Conservation (phyloP, 2,888 invertebrate genomes). For the Myopa testacea region DNA sequence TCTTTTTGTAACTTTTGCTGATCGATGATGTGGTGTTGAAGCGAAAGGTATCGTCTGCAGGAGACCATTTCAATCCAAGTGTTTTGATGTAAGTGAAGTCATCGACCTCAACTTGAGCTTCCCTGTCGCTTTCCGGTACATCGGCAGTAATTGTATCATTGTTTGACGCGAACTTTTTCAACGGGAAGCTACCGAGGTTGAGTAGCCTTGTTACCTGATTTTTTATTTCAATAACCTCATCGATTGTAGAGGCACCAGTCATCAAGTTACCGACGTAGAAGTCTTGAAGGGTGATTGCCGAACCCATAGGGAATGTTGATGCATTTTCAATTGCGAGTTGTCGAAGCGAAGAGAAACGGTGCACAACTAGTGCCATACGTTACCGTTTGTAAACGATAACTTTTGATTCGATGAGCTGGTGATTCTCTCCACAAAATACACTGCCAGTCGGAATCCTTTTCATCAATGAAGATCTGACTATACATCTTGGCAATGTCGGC, state of each 20-base stretch:
- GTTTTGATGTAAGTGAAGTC: constrained; percentile 36
- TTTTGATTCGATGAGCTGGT: too few relatives aligned
- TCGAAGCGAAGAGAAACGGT: too few relatives aligned
- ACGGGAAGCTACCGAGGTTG: constrained; percentile 25
- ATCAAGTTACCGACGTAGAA: too few relatives aligned
- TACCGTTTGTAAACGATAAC: too few relatives aligned
- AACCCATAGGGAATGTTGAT: too few relatives aligned
- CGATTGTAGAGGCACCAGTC: too few relatives aligned
- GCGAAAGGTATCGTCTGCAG: constrained; percentile 30
- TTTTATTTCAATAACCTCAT: too few relatives aligned
- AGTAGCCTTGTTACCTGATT: constrained; percentile 25
- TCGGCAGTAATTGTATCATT: constrained; percentile 3
- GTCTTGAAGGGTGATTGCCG: too few relatives aligned
- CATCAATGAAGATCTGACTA: constrained; percentile 31
- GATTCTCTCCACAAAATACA: constrained; percentile 15
- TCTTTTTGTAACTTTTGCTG: constrained; percentile 22
- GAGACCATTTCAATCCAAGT: constrained; percentile 38
- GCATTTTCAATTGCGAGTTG: too few relatives aligned
- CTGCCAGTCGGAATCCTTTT: constrained; percentile 37
- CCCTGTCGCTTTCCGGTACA: constrained; percentile 8
- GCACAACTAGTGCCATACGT: too few relatives aligned
- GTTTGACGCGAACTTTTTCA: constrained; percentile 38
- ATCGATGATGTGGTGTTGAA: background rate
- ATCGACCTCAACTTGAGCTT: constrained; percentile 30
- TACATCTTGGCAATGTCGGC: constrained; percentile 38